These are phyloP conservation scores for Phaethon lepturus DNA, from an alignment of 2,113 vertebrate genomes.

Conservation along the genomic window DNA sequence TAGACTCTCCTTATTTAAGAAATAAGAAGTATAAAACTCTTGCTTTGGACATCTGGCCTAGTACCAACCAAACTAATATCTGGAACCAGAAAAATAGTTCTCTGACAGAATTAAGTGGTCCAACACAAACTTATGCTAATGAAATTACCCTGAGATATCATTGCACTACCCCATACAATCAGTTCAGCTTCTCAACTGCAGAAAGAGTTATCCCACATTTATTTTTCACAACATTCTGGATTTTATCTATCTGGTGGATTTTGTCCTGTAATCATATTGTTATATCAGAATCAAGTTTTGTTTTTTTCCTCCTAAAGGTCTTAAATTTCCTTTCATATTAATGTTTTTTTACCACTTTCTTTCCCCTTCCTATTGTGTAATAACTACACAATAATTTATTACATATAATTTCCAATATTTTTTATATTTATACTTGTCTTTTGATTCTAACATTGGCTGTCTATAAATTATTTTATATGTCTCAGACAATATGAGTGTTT, in stretches of 20 bases:
- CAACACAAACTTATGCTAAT: neutral
- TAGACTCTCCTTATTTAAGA: neutral
- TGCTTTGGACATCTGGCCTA: neutral
- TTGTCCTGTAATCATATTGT: neutral
- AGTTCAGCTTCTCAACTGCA: neutral
- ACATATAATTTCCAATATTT: neutral
- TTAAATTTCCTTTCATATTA: neutral
- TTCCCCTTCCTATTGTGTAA: neutral
- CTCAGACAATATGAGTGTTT: neutral
- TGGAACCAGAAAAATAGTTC: neutral
- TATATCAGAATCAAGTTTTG: neutral
- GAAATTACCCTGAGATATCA: neutral
- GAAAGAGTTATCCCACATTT: neutral
- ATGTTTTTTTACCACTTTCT: neutral
- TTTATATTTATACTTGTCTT: neutral
- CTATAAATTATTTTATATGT: neutral
- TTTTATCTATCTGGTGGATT: neutral
- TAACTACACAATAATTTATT: neutral
- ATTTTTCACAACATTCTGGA: neutral
- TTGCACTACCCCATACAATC: neutral
- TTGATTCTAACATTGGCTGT: neutral
- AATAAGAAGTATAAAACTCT: neutral
- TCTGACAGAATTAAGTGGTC: neutral
- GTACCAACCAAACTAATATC: neutral
- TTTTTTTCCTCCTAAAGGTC: neutral